Base-by-base conservation (phyloP, 2,113 vertebrate genomes). In the Xerus inauris region DNA sequence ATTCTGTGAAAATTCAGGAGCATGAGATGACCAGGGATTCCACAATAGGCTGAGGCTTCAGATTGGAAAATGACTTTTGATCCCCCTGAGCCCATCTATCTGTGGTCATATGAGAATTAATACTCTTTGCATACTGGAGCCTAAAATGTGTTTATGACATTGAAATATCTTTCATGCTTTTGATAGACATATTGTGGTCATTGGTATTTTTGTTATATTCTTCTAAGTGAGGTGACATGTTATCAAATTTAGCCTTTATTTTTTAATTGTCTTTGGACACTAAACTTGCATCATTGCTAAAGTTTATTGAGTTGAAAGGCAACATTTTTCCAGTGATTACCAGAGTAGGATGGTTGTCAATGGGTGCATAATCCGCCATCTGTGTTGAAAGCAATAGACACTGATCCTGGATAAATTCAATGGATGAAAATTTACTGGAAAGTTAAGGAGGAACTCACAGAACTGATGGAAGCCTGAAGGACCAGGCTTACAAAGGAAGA, bases 1-100 rank as follows among this genome's bases (percentile, higher is more conserved):
- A 92, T 42, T 47, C 16, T 83, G 47, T 82, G 38, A 80, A 92
- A 81, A 64, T 84, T 42, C 24, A n/a, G 19, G 54, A 79, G 7
- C 35, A 45, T 54, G 73, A 54, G 64, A 71, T 51, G 77, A 88
- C 84, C 28, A 87, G 62, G 30, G n/a, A 69, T 86, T 42, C 72
- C 62, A 64, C 62, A 69, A 51, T 3, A 42, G 14, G 73, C 45
- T 86, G 22, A 28, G 65, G 51, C 16, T 91, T 83, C 42, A 47
- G 19, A 84, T 91, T 47, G 76, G 22, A 81, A 92, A 83, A 28
- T 54, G 71, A 67, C 89, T 87, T 40, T 96, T 90, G 54, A 62
- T 89, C 49, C 42, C 57, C 3, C 6, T 28, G 6, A 75, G 40
- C 51, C 82, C 19, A 62, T 2, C 6, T 8, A 35, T 81, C 49